phyloP scores from a whole-genome alignment of 2,888 invertebrate genomes.

The Nomada goodeniana region DNA sequence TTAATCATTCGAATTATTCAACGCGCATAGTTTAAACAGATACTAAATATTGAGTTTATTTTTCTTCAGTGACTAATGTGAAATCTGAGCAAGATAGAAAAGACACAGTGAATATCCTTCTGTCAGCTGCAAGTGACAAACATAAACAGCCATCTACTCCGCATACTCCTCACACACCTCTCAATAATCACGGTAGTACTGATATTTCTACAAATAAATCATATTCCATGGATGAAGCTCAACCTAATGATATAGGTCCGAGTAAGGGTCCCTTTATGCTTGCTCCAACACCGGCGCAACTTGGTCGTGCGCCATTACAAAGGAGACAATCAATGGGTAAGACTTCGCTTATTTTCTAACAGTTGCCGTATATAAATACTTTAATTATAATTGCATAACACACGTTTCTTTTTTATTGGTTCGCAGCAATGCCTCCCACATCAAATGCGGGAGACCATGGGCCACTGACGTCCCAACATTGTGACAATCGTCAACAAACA shows the following conservation, averaged over 20 bases:
- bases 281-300: conserved; percentile 97
- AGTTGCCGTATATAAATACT: background rate
- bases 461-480: conserved; percentile 80
- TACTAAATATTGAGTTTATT: background rate
- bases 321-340: conserved; percentile 93
- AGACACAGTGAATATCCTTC: conserved; percentile 71
- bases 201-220: conserved; percentile 76
- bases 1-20: background rate
- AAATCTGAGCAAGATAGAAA: conserved; percentile 79
- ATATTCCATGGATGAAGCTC: conserved; percentile 78
- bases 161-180: conserved; percentile 81
- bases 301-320: conserved; percentile 95
- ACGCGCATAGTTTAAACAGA: background rate
- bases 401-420: conserved; percentile 38
- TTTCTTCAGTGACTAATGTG: conserved; percentile 75
- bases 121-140: conserved; percentile 75
- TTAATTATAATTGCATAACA: background rate
- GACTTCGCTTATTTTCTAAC: background rate
- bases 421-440: conserved; percentile 79
- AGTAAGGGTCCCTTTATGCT: conserved; percentile 88
- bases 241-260: conserved; percentile 75
- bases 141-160: conserved; percentile 80
- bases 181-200: conserved; percentile 73
- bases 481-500: conserved; percentile 81
- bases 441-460: conserved; percentile 80